Evolutionary conservation across 2,888 invertebrate species (phyloP).

Genomic region (Microplitis deprimator): DNA sequence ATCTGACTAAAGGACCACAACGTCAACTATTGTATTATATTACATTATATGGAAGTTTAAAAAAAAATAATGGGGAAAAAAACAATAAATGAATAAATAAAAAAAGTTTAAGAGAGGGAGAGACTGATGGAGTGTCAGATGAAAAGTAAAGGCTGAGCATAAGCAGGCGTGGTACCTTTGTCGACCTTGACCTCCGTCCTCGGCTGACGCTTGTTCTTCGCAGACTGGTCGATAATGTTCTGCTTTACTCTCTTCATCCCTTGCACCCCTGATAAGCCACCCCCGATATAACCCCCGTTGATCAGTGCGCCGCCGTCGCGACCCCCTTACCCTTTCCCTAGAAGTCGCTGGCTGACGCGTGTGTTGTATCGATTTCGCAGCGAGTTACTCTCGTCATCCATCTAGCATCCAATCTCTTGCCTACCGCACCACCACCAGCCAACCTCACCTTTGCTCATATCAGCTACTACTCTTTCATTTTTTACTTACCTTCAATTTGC

Average conservation of each 20-base stretch:
- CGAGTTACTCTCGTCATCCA: constrained; percentile 44
- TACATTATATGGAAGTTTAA: constrained; percentile 7
- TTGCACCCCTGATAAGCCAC: constrained; percentile 52
- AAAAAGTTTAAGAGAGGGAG: constrained; percentile 25
- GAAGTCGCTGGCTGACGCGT: constrained; percentile 38
- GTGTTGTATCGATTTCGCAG: constrained; percentile 59
- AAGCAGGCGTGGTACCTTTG: constrained; percentile 54
- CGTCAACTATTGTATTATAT: not conserved
- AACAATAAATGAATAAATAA: not conserved
- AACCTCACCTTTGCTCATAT: not conserved
- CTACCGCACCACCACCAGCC: not conserved
- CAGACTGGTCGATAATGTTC: constrained; percentile 67
- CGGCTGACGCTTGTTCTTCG: constrained; percentile 63
- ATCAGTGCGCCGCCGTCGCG: constrained; percentile 48
- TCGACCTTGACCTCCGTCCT: constrained; percentile 70
- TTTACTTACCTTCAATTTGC: not conserved
- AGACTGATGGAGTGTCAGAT: constrained; percentile 32
- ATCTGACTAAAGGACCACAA: not conserved
- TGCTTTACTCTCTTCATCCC: constrained; percentile 32
- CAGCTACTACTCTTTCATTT: not conserved
- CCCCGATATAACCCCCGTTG: constrained; percentile 31
- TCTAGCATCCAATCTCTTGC: constrained; percentile 12
- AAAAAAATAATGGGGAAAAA: constrained; percentile 18
- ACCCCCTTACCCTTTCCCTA: constrained; percentile 38
- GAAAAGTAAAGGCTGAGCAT: constrained; percentile 23